Evolutionary conservation across 2,797 vertebrate species (phyloP).

Genomic region (Lates japonicus): DNA sequence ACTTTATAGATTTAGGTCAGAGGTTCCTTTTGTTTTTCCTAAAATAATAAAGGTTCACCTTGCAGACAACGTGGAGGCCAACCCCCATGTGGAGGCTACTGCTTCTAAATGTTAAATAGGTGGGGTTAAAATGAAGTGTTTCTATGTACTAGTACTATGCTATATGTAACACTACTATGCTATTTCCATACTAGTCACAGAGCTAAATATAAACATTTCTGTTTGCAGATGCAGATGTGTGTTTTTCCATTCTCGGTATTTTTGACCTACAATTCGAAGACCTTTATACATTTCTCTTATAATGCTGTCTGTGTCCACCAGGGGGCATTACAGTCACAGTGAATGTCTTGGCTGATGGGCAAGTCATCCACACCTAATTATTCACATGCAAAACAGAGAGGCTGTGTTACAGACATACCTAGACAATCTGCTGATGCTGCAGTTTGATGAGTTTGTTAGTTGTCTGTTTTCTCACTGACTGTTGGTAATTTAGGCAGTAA

Average conservation of each 20-base stretch:
- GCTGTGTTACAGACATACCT: background rate
- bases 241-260: background rate
- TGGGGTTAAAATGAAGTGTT: too few relatives aligned
- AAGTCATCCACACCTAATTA: background rate
- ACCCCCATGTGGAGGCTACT: too few relatives aligned
- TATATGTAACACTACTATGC: too few relatives aligned
- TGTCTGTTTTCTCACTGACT: background rate
- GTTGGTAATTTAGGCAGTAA: too few relatives aligned
- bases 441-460: background rate
- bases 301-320: constrained; percentile 44
- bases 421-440: too few relatives aligned
- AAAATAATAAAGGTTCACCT: background rate
- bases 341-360: background rate
- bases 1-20: background rate
- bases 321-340: constrained; percentile 38
- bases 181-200: too few relatives aligned
- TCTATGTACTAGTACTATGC: too few relatives aligned
- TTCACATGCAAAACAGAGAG: background rate
- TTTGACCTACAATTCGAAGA: background rate
- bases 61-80: background rate
- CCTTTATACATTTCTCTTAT: too few relatives aligned
- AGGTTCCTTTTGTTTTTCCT: background rate
- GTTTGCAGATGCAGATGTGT: too few relatives aligned
- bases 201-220: too few relatives aligned
- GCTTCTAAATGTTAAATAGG: too few relatives aligned